These are phyloP conservation scores for Terrapene triunguis DNA, from an alignment of 2,113 vertebrate species.

Conservation along the genomic window DNA sequence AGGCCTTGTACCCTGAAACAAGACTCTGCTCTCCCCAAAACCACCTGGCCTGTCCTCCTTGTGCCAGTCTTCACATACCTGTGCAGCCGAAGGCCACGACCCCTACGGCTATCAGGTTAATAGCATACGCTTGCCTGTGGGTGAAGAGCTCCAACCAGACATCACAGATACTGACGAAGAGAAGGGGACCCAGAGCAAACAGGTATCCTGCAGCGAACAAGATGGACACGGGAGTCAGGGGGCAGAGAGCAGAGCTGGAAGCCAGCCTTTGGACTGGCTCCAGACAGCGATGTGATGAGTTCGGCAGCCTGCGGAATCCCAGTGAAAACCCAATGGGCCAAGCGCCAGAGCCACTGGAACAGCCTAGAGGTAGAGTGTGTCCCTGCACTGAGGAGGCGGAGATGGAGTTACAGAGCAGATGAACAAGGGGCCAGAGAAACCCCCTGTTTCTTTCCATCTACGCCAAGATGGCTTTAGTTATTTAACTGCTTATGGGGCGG, in stretches of 20 bases:
- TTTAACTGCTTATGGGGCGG: neutral
- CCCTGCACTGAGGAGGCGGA: no score
- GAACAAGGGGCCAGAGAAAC: neutral
- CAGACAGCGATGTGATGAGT: neutral
- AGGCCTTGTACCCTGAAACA: neutral
- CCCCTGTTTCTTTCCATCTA: neutral
- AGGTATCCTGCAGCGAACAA: slow-evolving; percentile 87
- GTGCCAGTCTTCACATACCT: slow-evolving; percentile 81
- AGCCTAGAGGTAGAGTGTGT: neutral
- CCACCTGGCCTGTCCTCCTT: rapidly evolving
- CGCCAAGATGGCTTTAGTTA: neutral
- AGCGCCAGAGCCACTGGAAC: no score
- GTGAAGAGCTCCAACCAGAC: slow-evolving; percentile 95
- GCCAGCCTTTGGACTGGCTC: neutral
- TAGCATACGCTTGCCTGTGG: slow-evolving; percentile 87
- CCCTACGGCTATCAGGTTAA: slow-evolving; percentile 93
- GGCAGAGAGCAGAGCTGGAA: neutral
- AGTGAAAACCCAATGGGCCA: neutral
- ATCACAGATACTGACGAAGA: slow-evolving; percentile 94
- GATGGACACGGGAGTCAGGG: neutral
- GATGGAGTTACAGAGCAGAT: neutral
- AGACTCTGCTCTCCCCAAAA: neutral
- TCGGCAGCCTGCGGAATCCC: neutral
- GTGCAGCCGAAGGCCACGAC: slow-evolving; percentile 98
- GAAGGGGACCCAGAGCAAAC: slow-evolving; percentile 91